Conservation (phyloP, 2,797 vertebrate species). For the Enteromius viviparus region DNA sequence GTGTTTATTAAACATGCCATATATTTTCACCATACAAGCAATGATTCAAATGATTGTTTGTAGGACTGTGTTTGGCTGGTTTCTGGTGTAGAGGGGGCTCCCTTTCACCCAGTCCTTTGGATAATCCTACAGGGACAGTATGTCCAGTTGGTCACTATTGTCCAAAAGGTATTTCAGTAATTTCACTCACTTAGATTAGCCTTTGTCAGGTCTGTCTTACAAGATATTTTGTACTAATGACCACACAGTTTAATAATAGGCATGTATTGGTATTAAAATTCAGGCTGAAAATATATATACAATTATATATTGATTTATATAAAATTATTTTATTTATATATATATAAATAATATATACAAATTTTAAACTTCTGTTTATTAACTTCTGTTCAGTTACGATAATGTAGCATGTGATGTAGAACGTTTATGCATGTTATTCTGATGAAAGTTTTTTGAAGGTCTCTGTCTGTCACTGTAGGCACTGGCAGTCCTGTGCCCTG, state of each 20-base stretch:
- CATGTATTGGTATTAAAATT: not conserved
- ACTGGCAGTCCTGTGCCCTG: slow-evolving; percentile 75
- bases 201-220: not conserved
- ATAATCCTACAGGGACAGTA: slow-evolving; percentile 76
- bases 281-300: not conserved
- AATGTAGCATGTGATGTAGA: not conserved
- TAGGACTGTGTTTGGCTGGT: slow-evolving; percentile 85
- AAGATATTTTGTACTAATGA: not conserved
- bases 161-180: slow-evolving; percentile 74
- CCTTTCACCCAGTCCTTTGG: slow-evolving; percentile 72
- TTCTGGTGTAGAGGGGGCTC: slow-evolving; percentile 87
- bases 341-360: no score
- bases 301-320: not conserved
- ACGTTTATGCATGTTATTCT: not conserved
- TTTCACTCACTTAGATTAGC: not conserved
- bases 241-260: not conserved
- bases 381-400: not conserved
- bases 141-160: slow-evolving; percentile 89
- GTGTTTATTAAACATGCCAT: not conserved
- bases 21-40: not conserved
- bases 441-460: not conserved
- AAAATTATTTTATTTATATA: no score
- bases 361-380: not conserved
- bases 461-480: slow-evolving; percentile 70
- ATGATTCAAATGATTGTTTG: slow-evolving; percentile 26